These are phyloP conservation scores for Mirza zaza DNA, from an alignment of 2,113 vertebrate genomes.

Conservation along the genomic window DNA sequence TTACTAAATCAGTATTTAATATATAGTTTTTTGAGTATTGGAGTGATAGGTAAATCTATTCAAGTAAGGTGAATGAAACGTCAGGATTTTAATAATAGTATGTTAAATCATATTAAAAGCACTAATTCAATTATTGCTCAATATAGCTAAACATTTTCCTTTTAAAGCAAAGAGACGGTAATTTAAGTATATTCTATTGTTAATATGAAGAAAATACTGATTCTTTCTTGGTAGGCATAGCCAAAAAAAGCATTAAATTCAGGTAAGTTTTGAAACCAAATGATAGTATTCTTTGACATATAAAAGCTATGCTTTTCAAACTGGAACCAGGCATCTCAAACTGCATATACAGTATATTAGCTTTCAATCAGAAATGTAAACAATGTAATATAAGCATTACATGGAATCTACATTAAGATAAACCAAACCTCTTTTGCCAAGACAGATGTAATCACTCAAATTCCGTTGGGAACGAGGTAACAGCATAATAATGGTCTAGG, in stretches of 20 bases:
- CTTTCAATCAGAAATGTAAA: slow-evolving; percentile 83
- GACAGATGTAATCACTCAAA: slow-evolving; percentile 84
- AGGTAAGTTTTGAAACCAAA: slow-evolving; percentile 51
- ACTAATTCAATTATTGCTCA: neutral
- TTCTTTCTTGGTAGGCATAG: neutral
- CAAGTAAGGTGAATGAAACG: neutral
- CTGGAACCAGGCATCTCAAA: slow-evolving; percentile 69
- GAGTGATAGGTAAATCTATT: neutral
- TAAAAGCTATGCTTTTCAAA: slow-evolving; percentile 61
- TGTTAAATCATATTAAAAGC: neutral
- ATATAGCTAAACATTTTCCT: slow-evolving; percentile 7
- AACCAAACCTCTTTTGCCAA: slow-evolving; percentile 80
- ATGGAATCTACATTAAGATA: slow-evolving; percentile 80
- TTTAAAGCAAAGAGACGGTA: neutral
- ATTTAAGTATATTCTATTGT: neutral
- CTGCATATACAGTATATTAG: slow-evolving; percentile 68
- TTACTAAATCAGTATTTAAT: neutral
- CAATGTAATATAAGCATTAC: slow-evolving; percentile 77
- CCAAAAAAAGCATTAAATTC: slow-evolving; percentile 40
- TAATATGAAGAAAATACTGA: neutral
- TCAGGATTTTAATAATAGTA: slow-evolving; percentile 8
- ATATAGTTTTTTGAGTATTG: neutral
- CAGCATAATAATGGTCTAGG: slow-evolving; percentile 78
- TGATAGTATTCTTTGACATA: neutral
- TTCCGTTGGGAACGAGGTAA: slow-evolving; percentile 64